Conservation (phyloP, 2,888 invertebrate species). For the Synanthedon myopaeformis region DNA sequence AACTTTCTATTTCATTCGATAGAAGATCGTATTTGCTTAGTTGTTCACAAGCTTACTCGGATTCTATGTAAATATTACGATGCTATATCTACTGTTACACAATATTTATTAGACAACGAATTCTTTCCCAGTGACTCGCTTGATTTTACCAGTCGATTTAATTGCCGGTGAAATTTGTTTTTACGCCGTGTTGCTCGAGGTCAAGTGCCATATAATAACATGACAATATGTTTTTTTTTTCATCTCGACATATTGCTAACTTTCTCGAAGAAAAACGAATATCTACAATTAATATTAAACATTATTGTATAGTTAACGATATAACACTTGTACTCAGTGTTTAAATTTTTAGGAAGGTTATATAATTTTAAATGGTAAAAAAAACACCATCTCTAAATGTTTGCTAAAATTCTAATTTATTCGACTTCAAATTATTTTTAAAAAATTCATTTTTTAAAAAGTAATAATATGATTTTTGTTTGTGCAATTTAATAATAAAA, state of each 20-base stretch:
- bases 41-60: conserved; percentile 14
- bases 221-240: not conserved
- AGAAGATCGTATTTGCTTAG: conserved; percentile 13
- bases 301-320: too few relatives aligned
- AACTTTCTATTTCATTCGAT: conserved; percentile 14
- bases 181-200: conserved; percentile 7
- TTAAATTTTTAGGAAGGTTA: too few relatives aligned
- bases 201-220: conserved; percentile 6
- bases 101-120: conserved; percentile 5
- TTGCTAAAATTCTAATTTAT: too few relatives aligned
- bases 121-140: not conserved
- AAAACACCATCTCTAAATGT: too few relatives aligned
- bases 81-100: conserved; percentile 9
- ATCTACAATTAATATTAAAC: too few relatives aligned
- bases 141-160: conserved; percentile 19
- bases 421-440: too few relatives aligned
- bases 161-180: conserved; percentile 22
- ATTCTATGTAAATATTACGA: conserved; percentile 15
- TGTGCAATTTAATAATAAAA: too few relatives aligned
- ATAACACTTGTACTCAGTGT: too few relatives aligned
- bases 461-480: too few relatives aligned
- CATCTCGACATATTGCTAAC: not conserved
- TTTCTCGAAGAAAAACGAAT: too few relatives aligned
- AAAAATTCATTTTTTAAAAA: too few relatives aligned
- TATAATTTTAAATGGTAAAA: too few relatives aligned